Conservation (phyloP, 2,888 invertebrate species). For the Sinelater perroti region DNA sequence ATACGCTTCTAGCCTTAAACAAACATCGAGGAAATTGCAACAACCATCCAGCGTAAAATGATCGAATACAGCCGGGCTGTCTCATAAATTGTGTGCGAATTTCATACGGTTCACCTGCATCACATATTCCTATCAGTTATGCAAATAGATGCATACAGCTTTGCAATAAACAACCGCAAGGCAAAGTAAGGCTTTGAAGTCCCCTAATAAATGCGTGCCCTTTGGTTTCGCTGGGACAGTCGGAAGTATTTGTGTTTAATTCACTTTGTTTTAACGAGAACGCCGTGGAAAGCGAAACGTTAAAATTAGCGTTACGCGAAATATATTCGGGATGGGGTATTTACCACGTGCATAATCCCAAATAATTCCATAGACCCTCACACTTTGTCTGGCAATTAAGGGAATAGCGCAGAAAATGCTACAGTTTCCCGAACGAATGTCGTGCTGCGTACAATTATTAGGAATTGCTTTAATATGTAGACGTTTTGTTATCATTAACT, state of each 20-base stretch:
- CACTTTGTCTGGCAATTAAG: conserved; percentile 33
- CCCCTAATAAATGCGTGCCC: conserved; percentile 3
- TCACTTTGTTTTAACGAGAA: conserved; percentile 25
- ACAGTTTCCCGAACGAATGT: conserved; percentile 26
- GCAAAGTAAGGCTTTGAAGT: conserved; percentile 17
- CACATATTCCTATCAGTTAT: conserved; percentile 21
- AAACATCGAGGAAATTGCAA: conserved; percentile 43
- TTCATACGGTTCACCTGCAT: conserved; percentile 22
- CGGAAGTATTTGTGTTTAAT: conserved; percentile 7
- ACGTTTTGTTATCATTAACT: conserved; percentile 18
- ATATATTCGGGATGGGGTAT: conserved; percentile 32
- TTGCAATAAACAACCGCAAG: conserved; percentile 9
- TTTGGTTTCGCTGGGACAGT: neutral
- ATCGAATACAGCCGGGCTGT: conserved; percentile 33
- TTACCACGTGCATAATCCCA: conserved; percentile 34
- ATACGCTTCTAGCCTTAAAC: conserved; percentile 39
- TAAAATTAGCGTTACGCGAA: conserved; percentile 28
- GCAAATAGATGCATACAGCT: conserved; percentile 16
- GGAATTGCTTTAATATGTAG: conserved; percentile 17
- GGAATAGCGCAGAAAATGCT: conserved; percentile 26
- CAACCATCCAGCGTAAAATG: conserved; percentile 37
- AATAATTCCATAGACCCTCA: conserved; percentile 37
- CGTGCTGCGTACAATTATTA: conserved; percentile 21
- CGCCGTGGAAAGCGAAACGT: conserved; percentile 20
- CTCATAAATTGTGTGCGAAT: conserved; percentile 14